Percentiles rank a stretch among this genome's conserved stretches.
These are phyloP conservation scores for Bubalus kerabau DNA, from an alignment of 2,113 vertebrate species.

Conservation along the genomic window DNA sequence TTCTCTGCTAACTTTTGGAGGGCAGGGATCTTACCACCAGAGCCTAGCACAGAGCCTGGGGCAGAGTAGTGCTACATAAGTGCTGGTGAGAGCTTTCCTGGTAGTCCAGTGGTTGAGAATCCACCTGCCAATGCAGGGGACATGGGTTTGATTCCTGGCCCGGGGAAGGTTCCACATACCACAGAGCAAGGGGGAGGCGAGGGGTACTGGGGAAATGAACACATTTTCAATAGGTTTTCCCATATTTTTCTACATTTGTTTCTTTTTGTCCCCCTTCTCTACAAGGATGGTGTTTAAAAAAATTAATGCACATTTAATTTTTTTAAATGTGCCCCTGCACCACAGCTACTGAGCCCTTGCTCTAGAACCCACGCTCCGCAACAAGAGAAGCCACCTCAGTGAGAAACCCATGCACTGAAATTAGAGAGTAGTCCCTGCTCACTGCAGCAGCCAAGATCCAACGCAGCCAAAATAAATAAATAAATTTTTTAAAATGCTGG, in stretches of 20 bases:
- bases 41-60: background rate
- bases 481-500: background rate
- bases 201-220: background rate
- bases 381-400: background rate
- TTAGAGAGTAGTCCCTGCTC: background rate
- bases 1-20: background rate
- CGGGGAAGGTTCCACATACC: background rate
- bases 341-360: background rate
- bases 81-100: background rate
- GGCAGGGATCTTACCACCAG: background rate
- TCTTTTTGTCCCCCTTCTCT: background rate
- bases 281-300: background rate
- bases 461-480: background rate
- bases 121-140: background rate
- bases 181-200: background rate
- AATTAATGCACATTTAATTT: background rate
- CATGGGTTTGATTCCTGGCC: background rate
- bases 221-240: background rate
- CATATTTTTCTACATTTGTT: background rate
- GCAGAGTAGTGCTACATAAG: background rate
- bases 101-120: background rate
- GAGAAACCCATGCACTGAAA: background rate
- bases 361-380: fast-evolving
- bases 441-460: background rate
- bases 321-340: background rate